A percentile compares a stretch with the other conserved stretches of the same genome.
Evolutionary conservation across 1,140 invertebrate species (phyloP).

Genomic region (Oncopodura yosiiana): DNA sequence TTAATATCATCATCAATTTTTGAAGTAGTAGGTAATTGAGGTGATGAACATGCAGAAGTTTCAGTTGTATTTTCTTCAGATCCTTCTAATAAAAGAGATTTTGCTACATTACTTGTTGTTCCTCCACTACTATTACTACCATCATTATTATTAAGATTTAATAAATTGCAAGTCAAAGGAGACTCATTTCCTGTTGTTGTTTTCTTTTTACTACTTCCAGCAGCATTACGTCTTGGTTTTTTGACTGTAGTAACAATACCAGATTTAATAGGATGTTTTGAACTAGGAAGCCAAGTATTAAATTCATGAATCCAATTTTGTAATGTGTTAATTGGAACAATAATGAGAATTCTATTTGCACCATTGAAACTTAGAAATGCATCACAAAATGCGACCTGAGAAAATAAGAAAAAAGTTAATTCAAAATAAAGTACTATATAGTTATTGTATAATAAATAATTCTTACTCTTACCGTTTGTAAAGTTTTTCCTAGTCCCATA

Average conservation of each 20-base stretch:
- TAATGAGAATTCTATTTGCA: conserved; percentile 82
- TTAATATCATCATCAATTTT: background rate
- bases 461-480: conserved; percentile 57
- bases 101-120: background rate
- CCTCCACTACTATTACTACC: background rate
- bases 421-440: background rate
- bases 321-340: conserved; percentile 97
- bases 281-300: conserved; percentile 83
- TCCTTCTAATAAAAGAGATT: background rate
- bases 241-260: too few relatives aligned
- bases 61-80: conserved; percentile 5
- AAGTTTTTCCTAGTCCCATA: conserved; percentile 98
- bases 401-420: conserved; percentile 28
- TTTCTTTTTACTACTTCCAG: background rate
- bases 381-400: conserved; percentile 77
- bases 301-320: conserved; percentile 98
- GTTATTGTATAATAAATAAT: background rate
- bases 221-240: background rate
- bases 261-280: conserved; percentile 28
- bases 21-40: background rate
- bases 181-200: background rate
- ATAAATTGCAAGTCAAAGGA: background rate
- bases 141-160: background rate
- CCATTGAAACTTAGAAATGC: conserved; percentile 83
- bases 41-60: background rate